Percentiles rank a stretch among this genome's conserved stretches.
Evolutionary conservation across 2,888 invertebrate species (phyloP).

Genomic region (Glyphotaelius pellucidus): DNA sequence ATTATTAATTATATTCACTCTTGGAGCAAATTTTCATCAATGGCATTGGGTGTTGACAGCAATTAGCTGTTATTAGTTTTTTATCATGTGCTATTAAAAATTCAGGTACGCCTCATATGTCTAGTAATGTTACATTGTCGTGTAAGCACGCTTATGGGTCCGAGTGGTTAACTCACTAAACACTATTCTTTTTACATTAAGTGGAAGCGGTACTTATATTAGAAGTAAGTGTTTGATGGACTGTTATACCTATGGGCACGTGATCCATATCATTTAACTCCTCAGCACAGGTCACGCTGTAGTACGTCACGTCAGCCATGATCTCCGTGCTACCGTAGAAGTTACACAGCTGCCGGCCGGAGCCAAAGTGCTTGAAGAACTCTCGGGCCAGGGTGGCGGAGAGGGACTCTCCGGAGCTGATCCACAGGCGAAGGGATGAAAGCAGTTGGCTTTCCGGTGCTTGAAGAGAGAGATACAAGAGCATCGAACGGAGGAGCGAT

Average conservation of each 20-base stretch:
- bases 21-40: too few species aligned
- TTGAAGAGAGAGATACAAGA: conserved; percentile 85
- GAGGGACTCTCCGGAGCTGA: conserved; percentile 92
- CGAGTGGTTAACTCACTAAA: too few species aligned
- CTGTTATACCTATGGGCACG: conserved; percentile 86
- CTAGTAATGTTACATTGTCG: too few species aligned
- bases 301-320: conserved; percentile 93
- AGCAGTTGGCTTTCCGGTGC: conserved; percentile 74
- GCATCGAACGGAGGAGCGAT: conserved; percentile 86
- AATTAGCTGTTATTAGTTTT: too few species aligned
- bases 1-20: too few species aligned
- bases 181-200: too few species aligned
- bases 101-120: too few species aligned
- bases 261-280: conserved; percentile 82
- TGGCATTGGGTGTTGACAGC: too few species aligned
- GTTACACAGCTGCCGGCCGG: conserved; percentile 84
- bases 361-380: conserved; percentile 87
- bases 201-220: background rate
- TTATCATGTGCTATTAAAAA: too few species aligned
- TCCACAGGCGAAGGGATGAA: conserved; percentile 84
- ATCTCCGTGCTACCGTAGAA: conserved; percentile 95
- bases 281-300: conserved; percentile 79
- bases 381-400: conserved; percentile 83
- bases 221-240: background rate
- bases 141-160: too few species aligned